A percentile compares a stretch with the other conserved stretches of the same genome.
Evolutionary conservation across 2,888 invertebrate genomes (phyloP).

Genomic region (Lepidocyrtinus sp.): DNA sequence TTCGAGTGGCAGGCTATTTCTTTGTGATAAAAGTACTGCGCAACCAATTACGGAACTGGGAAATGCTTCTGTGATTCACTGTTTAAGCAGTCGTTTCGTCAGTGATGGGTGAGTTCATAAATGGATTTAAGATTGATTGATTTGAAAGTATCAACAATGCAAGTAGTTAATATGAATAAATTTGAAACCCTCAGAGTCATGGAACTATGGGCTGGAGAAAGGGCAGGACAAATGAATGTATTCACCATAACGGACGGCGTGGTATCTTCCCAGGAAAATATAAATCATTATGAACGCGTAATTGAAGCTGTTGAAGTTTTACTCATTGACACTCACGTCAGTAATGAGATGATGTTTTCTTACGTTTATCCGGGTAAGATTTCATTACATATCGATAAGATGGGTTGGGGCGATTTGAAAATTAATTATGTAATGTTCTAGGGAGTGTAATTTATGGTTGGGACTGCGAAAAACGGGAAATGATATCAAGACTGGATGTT

Average conservation of each 20-base stretch:
- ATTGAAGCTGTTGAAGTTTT: constrained; percentile 80
- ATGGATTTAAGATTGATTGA: constrained; percentile 6
- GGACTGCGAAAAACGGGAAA: constrained; percentile 80
- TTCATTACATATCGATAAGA: too few relatives aligned
- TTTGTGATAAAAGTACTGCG: constrained; percentile 62
- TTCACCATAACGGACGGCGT: constrained; percentile 82
- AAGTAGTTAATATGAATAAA: too few relatives aligned
- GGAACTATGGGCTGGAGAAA: constrained; percentile 93
- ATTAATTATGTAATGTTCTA: constrained; percentile 70
- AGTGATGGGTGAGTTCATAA: constrained; percentile 59
- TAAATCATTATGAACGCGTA: constrained; percentile 78
- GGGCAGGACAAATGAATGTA: constrained; percentile 83
- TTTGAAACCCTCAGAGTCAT: constrained; percentile 74
- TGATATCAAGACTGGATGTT: constrained; percentile 88
- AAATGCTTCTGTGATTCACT: constrained; percentile 67
- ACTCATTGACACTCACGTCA: constrained; percentile 74
- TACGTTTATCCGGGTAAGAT: constrained; percentile 85
- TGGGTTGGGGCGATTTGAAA: neutral
- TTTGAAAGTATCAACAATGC: constrained; percentile 36
- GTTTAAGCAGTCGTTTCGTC: constrained; percentile 59
- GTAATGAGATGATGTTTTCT: constrained; percentile 77
- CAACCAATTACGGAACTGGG: constrained; percentile 67
- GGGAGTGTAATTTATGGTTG: constrained; percentile 92
- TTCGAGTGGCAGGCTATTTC: constrained; percentile 66
- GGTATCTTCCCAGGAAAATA: constrained; percentile 82